Conservation (phyloP, 2,888 invertebrate genomes). For the Steinernema carpocapsae region DNA sequence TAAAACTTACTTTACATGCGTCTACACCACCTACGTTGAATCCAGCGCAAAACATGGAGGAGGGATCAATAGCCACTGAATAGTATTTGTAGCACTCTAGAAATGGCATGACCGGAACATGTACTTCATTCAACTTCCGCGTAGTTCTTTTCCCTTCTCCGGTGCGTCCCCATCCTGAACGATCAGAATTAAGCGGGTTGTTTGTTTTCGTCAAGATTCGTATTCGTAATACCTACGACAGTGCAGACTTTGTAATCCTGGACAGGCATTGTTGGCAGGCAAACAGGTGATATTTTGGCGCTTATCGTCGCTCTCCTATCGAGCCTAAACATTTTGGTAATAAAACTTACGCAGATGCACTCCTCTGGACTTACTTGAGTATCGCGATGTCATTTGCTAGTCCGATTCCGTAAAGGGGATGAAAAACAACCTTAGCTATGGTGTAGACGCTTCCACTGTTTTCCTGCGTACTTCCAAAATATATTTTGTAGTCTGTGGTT, state of each 20-base stretch:
- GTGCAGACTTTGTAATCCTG: constrained; percentile 54
- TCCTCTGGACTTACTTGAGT: background rate
- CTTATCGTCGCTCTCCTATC: constrained; percentile 48
- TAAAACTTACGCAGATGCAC: background rate
- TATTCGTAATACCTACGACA: constrained; percentile 41
- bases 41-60: constrained; percentile 68
- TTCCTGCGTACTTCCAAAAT: background rate
- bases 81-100: constrained; percentile 57
- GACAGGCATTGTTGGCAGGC: constrained; percentile 50
- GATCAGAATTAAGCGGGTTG: background rate
- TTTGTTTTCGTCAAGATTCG: background rate
- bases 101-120: constrained; percentile 61
- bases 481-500: background rate
- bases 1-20: constrained; percentile 58
- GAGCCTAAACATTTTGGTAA: constrained; percentile 46
- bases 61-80: constrained; percentile 55
- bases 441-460: background rate
- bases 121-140: constrained; percentile 54
- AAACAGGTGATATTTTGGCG: constrained; percentile 47
- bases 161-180: constrained; percentile 60
- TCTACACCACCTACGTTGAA: constrained; percentile 60
- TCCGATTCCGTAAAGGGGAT: background rate
- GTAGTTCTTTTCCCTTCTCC: constrained; percentile 51
- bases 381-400: constrained; percentile 16
- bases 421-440: background rate